These are phyloP conservation scores for Anguilla megastoma DNA, from an alignment of 2,797 vertebrate species.

Conservation along the genomic window DNA sequence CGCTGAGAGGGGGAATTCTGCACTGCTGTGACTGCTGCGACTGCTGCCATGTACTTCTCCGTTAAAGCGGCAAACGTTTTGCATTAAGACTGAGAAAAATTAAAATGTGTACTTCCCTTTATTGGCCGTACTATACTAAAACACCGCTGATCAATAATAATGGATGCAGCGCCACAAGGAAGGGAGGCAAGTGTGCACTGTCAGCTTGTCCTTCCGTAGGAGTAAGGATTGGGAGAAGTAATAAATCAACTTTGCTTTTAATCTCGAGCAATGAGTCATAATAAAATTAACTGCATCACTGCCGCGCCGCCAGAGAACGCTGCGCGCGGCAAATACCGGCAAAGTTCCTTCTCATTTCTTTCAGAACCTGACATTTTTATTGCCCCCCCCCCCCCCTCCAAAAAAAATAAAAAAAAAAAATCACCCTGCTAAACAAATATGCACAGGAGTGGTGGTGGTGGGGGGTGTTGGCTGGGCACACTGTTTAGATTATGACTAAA, in stretches of 20 bases:
- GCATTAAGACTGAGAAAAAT: constrained; percentile 37
- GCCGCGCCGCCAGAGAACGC: constrained; percentile 21
- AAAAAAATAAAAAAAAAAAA: no score
- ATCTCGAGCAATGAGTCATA: constrained; percentile 68
- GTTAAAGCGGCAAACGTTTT: background rate
- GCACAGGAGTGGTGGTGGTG: background rate
- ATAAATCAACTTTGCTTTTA: constrained; percentile 74
- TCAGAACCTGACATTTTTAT: constrained; percentile 14
- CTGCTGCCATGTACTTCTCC: background rate
- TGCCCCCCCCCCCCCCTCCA: background rate
- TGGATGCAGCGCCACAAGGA: constrained; percentile 34
- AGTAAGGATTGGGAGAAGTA: constrained; percentile 47
- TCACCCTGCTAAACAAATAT: background rate
- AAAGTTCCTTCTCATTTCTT: background rate
- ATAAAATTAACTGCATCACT: constrained; percentile 63
- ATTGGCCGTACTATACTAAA: constrained; percentile 52
- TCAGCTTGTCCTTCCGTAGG: constrained; percentile 50
- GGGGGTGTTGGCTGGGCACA: background rate
- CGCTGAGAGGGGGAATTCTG: background rate
- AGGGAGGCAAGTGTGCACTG: constrained; percentile 38
- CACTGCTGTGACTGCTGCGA: background rate
- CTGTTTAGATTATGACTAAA: constrained; percentile 13
- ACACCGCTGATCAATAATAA: constrained; percentile 59
- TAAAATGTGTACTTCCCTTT: constrained; percentile 51
- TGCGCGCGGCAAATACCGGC: background rate